Evolutionary conservation across 1,140 invertebrate genomes (phyloP).

Genomic region (Colletes gigas): DNA sequence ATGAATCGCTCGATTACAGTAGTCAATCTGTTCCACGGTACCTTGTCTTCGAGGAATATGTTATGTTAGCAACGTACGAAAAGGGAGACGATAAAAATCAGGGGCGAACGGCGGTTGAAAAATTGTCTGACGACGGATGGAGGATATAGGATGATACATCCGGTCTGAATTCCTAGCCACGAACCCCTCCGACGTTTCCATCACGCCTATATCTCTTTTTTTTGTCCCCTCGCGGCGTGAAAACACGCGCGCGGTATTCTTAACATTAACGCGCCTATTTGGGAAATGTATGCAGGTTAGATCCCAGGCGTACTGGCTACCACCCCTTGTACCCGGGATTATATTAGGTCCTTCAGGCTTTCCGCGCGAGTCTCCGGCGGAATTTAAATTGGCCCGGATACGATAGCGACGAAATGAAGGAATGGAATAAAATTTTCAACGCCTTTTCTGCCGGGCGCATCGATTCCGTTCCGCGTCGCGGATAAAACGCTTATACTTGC

Average conservation of each 20-base stretch:
- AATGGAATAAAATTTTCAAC: constrained; percentile 58
- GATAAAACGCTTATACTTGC: not conserved
- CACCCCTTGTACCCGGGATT: constrained; percentile 67
- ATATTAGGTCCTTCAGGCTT: constrained; percentile 68
- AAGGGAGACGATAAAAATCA: too few species aligned
- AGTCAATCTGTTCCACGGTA: too few species aligned
- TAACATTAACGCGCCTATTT: constrained; percentile 68
- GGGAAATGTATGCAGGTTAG: constrained; percentile 68
- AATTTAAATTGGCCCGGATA: constrained; percentile 72
- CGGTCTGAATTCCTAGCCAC: not conserved
- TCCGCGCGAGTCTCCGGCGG: constrained; percentile 57
- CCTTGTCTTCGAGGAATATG: too few species aligned
- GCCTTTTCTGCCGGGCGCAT: not conserved
- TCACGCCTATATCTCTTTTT: constrained; percentile 33
- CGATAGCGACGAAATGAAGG: constrained; percentile 65
- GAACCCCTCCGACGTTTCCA: constrained; percentile 19
- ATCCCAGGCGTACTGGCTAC: constrained; percentile 53
- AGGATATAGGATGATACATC: not conserved
- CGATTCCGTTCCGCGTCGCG: constrained; percentile 3
- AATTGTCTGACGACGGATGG: not conserved
- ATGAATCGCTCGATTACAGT: too few species aligned
- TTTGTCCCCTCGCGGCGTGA: constrained; percentile 29
- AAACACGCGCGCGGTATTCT: constrained; percentile 61
- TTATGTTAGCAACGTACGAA: too few species aligned
- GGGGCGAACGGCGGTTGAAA: too few species aligned